These are phyloP conservation scores for Propithecus coquereli DNA, from an alignment of 2,113 vertebrate species.

Conservation along the genomic window DNA sequence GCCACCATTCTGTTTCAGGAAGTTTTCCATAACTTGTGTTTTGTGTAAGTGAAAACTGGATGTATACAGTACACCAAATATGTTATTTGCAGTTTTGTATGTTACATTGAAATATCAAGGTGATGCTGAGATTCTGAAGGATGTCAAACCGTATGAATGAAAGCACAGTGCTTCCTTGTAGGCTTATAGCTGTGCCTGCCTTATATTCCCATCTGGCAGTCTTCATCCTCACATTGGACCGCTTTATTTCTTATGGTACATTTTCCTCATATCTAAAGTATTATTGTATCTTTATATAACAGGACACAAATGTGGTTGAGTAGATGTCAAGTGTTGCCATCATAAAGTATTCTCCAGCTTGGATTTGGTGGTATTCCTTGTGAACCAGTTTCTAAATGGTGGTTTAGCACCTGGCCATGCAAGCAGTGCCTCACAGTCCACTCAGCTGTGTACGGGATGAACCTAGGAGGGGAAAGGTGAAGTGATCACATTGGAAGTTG, in stretches of 20 bases:
- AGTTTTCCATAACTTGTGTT: not conserved
- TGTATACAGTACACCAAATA: not conserved
- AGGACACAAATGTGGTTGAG: constrained; percentile 19
- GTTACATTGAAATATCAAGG: not conserved
- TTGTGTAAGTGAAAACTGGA: not conserved
- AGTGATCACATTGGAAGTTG: not conserved
- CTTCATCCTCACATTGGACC: not conserved
- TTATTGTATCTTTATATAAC: not conserved
- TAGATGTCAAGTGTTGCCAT: not conserved
- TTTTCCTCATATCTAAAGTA: constrained; percentile 31
- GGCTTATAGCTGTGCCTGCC: not conserved
- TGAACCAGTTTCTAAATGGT: not conserved
- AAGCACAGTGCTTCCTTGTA: not conserved
- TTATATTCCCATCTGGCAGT: not conserved
- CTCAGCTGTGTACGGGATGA: not conserved
- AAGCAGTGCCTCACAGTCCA: not conserved
- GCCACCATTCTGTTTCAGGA: constrained; percentile 9
- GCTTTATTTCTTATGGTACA: not conserved
- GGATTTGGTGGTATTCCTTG: not conserved
- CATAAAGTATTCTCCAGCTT: not conserved
- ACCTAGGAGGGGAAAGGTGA: not conserved
- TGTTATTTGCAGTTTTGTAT: not conserved
- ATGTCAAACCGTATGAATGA: not conserved
- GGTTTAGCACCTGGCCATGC: not conserved
- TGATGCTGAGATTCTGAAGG: not conserved